These are phyloP conservation scores for Gambusia yucatana DNA, from an alignment of 2,797 vertebrate genomes.

Conservation along the genomic window DNA sequence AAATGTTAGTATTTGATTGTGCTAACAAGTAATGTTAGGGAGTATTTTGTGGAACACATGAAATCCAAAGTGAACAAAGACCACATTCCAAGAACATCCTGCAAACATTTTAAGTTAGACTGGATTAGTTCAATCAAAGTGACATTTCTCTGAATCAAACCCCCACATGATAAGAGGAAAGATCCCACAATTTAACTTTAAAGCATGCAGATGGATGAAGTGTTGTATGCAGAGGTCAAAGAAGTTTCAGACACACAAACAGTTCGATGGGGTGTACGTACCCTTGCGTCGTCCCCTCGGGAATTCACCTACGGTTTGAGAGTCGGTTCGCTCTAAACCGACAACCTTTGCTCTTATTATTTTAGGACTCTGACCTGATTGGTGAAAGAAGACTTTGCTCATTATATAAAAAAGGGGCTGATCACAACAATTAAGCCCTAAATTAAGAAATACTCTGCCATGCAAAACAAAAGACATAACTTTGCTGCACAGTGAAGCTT, in stretches of 20 bases:
- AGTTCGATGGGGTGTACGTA: slow-evolving; percentile 87
- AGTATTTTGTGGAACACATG: slow-evolving; percentile 5
- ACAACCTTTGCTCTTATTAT: slow-evolving; percentile 99
- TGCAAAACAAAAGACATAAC: slow-evolving; percentile 74
- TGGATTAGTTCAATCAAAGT: slow-evolving; percentile 30
- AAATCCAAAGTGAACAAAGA: slow-evolving; percentile 25
- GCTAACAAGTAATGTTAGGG: not conserved
- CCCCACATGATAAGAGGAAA: slow-evolving; percentile 17
- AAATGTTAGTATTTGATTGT: slow-evolving; percentile 33
- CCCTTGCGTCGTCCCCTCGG: slow-evolving; percentile 93
- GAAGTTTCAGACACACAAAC: slow-evolving; percentile 60
- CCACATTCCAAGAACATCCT: slow-evolving; percentile 30
- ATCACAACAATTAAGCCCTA: slow-evolving; percentile 73
- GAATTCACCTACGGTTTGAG: slow-evolving; percentile 99
- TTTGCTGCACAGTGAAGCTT: slow-evolving; percentile 32
- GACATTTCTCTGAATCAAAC: slow-evolving; percentile 22
- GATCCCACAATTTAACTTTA: slow-evolving; percentile 21
- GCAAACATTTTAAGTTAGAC: slow-evolving; percentile 39
- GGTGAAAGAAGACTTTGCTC: slow-evolving; percentile 93
- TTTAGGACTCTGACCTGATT: slow-evolving; percentile 99
- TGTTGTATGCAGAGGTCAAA: slow-evolving; percentile 56
- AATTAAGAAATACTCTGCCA: slow-evolving; percentile 60
- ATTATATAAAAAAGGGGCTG: slow-evolving; percentile 81
- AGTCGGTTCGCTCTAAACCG: slow-evolving; percentile 99
- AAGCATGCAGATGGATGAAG: slow-evolving; percentile 65